phyloP scores from a whole-genome alignment of 2,113 vertebrate genomes.

The Octodon degus region DNA sequence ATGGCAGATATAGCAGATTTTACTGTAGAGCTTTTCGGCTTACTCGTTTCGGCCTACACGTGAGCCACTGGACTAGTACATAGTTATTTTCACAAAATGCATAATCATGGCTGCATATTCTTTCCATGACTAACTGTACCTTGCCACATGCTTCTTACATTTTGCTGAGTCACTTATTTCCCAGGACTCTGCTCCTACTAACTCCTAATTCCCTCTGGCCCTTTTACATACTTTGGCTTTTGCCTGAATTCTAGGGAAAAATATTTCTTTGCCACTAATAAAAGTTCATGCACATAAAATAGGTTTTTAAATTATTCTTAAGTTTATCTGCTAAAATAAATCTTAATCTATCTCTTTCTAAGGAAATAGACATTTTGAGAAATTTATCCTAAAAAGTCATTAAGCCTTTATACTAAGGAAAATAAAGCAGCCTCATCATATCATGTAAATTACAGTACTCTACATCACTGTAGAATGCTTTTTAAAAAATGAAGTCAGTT shows the following conservation, averaged over 20 bases:
- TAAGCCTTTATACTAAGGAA: background rate
- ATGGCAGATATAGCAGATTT: background rate
- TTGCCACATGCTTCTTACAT: conserved; percentile 73
- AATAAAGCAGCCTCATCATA: background rate
- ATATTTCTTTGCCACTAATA: background rate
- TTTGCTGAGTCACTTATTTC: conserved; percentile 78
- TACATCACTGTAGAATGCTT: conserved; percentile 16
- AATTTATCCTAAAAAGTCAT: conserved; percentile 51
- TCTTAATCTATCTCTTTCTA: background rate
- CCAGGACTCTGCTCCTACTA: conserved; percentile 64
- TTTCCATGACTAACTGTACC: conserved; percentile 72
- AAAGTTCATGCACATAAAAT: background rate
- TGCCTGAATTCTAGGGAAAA: conserved; percentile 51
- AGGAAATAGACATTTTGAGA: background rate
- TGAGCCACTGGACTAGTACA: background rate
- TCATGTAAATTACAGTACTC: background rate
- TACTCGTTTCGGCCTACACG: background rate
- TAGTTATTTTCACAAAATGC: conserved; percentile 72
- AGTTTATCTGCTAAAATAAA: background rate
- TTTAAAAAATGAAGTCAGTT: conserved; percentile 6
- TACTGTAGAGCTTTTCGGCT: background rate
- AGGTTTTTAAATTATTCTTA: conserved; percentile 18
- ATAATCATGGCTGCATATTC: conserved; percentile 62
- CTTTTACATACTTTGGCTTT: conserved; percentile 57
- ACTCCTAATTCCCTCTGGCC: conserved; percentile 15